Conservation (phyloP, 2,113 vertebrate species). For the Eurystomus gularis region DNA sequence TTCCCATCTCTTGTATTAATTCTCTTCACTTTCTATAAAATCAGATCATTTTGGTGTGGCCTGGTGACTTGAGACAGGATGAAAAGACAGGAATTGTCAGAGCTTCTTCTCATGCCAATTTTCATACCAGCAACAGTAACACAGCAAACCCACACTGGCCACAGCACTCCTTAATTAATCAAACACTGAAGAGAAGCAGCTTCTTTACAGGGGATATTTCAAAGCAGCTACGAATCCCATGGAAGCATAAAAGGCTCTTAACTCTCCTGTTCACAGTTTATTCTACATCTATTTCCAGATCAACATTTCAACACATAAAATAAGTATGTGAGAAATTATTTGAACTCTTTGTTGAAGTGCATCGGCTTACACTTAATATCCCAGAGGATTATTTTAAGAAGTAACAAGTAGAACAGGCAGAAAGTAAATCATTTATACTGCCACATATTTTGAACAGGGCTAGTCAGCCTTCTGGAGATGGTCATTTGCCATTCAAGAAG, state of each 20-base stretch:
- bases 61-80: background rate
- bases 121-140: conserved; percentile 35
- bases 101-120: conserved; percentile 24
- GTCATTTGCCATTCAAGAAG: conserved; percentile 1
- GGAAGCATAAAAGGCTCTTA: background rate
- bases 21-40: background rate
- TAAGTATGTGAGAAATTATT: conserved; percentile 33
- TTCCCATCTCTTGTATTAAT: background rate
- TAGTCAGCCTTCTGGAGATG: background rate
- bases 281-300: conserved; percentile 10
- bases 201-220: background rate
- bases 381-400: conserved; percentile 49
- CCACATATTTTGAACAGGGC: background rate
- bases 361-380: conserved; percentile 33
- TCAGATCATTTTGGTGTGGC: background rate
- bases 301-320: conserved; percentile 46
- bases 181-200: conserved; percentile 49
- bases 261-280: conserved; percentile 25
- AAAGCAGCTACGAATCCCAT: conserved; percentile 19
- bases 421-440: conserved; percentile 57
- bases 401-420: background rate
- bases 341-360: conserved; percentile 22
- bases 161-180: conserved; percentile 56
- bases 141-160: conserved; percentile 57
- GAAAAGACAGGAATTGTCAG: conserved; percentile 29